Conservation (phyloP, 1,140 invertebrate species). For the Sminthurides bifidus region DNA sequence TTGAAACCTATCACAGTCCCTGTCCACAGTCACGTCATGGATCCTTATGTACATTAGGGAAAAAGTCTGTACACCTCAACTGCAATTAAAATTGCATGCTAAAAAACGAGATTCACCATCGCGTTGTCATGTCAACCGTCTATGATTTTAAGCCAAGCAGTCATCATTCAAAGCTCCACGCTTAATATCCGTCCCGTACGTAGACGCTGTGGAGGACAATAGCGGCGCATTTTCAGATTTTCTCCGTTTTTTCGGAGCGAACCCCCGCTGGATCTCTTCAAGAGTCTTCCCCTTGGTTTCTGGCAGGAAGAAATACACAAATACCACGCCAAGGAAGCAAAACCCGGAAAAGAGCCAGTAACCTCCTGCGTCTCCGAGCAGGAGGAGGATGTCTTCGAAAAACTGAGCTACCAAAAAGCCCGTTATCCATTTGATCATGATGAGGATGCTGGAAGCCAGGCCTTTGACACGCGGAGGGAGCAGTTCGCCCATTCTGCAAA, state of each 20-base stretch:
- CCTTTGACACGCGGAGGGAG: constrained; percentile 21
- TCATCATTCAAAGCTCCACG: too few relatives aligned
- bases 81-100: too few relatives aligned
- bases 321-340: constrained; percentile 38
- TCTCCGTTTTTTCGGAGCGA: neutral
- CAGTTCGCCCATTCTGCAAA: constrained; percentile 38
- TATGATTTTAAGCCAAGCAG: too few relatives aligned
- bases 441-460: constrained; percentile 16
- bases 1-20: too few relatives aligned
- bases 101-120: too few relatives aligned
- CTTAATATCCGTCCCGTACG: too few relatives aligned
- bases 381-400: constrained; percentile 37
- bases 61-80: too few relatives aligned
- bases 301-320: constrained; percentile 40
- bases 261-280: constrained; percentile 21
- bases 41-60: too few relatives aligned
- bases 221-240: neutral
- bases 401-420: constrained; percentile 41
- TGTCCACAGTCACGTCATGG: too few relatives aligned
- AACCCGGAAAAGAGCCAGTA: constrained; percentile 43
- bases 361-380: constrained; percentile 37
- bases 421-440: constrained; percentile 22
- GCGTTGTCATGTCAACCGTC: too few relatives aligned
- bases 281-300: constrained; percentile 39
- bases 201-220: too few relatives aligned